Base-by-base conservation (phyloP, 2,797 vertebrate species). In the Pseudomugil gertrudae region DNA sequence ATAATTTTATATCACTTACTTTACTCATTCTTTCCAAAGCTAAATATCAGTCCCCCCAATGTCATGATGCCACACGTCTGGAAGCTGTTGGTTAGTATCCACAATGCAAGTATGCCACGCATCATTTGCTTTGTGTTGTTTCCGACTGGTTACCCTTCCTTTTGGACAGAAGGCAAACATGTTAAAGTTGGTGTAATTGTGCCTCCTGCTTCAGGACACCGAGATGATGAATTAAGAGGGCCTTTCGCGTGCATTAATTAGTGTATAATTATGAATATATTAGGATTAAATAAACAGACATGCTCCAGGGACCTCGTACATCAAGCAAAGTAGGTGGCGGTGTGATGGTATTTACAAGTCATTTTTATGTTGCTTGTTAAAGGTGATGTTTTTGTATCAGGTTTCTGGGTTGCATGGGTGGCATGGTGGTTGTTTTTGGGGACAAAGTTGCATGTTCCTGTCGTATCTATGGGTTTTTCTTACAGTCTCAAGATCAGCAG, bases 251-350 rank as follows among this genome's bases (percentile, higher is more conserved):
- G 90, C 86, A 91, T 91, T 91, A 90, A 93, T 94, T 92, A 89
- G 84, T 69, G 72, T 85, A 84, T 91, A 92, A 93, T 93, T 92
- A 89, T 81, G 89, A 93, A 94, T 93, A 90, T 89, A 90, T 90
- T 91, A 91, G 82, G 86, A 84, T 83, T 87, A 91, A 90, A 87
- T 88, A 91, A 93, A 90, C 87, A 92, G 63, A 60, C 69, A 29
- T 79, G 77, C 91, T 89, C 82, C 45, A 63, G 90, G 90, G 92
- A 90, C 73, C 56, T 78, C 66, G 57, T 86, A 77, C 69, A 88
- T 87, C 76, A 85, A 81, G 63, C 76, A 80, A 81, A 87, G 84
- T 81, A 85, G 83, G 89, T 76, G 81, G 78, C 70, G 53, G 72
- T 63, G 81, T 53, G 11, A 54, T 87, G 78, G 53, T 78, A 80